Conservation (phyloP, 2,888 invertebrate species). For the Abrostola triplasia region DNA sequence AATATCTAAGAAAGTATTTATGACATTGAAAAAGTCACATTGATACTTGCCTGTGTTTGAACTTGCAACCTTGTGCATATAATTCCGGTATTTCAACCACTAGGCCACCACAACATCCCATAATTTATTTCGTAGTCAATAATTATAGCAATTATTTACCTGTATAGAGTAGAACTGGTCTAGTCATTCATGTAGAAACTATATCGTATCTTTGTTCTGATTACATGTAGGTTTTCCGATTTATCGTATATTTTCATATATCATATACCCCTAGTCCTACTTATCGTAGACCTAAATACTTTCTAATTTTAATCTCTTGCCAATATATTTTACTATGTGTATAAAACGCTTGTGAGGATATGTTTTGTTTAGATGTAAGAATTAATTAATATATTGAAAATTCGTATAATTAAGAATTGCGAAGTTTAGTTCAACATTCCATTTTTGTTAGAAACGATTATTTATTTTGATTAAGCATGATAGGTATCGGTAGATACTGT, state of each 20-base stretch:
- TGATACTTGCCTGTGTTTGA: too few species aligned
- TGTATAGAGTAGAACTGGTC: neutral
- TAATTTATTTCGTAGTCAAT: neutral
- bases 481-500: conserved; percentile 23
- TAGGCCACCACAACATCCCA: too few species aligned
- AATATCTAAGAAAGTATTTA: too few species aligned
- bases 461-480: conserved; percentile 40
- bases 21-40: too few species aligned
- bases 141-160: neutral
- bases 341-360: conserved; percentile 26
- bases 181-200: neutral
- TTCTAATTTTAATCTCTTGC: conserved; percentile 22
- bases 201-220: neutral
- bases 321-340: conserved; percentile 22
- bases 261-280: neutral
- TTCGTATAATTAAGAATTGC: conserved; percentile 30
- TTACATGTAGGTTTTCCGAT: too few species aligned
- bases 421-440: conserved; percentile 64
- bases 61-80: too few species aligned
- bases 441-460: conserved; percentile 56
- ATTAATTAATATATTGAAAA: conserved; percentile 33
- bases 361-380: conserved; percentile 47
- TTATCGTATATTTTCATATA: too few species aligned
- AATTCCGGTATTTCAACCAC: too few species aligned
- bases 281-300: conserved; percentile 16